Percentiles rank a stretch among this genome's conserved stretches.
Evolutionary conservation across 2,888 invertebrate genomes (phyloP).

Genomic region (Microdon myrmicae): DNA sequence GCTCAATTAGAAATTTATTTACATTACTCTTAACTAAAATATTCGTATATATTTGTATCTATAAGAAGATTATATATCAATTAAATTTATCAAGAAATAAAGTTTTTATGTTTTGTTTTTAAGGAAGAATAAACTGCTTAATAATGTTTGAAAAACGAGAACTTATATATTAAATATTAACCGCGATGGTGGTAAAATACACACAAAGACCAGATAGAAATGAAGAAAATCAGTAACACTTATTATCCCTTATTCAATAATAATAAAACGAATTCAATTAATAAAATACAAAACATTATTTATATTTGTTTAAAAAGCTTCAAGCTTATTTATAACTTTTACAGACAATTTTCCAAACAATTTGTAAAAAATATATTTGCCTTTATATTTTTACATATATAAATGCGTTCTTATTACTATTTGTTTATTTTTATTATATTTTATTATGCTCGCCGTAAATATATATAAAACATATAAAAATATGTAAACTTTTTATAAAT

Average conservation of each 20-base stretch:
- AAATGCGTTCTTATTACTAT: constrained; percentile 17
- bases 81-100: no score
- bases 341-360: constrained; percentile 3
- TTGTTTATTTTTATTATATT: constrained; percentile 15
- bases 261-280: constrained; percentile 1
- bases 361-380: constrained; percentile 7
- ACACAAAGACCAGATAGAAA: no score
- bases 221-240: constrained; percentile 32
- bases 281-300: constrained; percentile 25
- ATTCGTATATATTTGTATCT: no score
- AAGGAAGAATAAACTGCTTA: no score
- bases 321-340: constrained; percentile 21
- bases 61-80: no score
- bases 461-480: constrained; percentile 26
- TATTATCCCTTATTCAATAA: constrained; percentile 43
- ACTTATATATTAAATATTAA: no score
- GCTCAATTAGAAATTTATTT: no score
- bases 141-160: no score
- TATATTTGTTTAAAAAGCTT: constrained; percentile 1
- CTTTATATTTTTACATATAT: no score
- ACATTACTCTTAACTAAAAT: no score
- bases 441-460: constrained; percentile 36
- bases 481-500: constrained; percentile 22
- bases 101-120: no score
- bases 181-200: no score